phyloP scores from a whole-genome alignment of 2,797 vertebrate genomes.

The Gymnocypris eckloni region DNA sequence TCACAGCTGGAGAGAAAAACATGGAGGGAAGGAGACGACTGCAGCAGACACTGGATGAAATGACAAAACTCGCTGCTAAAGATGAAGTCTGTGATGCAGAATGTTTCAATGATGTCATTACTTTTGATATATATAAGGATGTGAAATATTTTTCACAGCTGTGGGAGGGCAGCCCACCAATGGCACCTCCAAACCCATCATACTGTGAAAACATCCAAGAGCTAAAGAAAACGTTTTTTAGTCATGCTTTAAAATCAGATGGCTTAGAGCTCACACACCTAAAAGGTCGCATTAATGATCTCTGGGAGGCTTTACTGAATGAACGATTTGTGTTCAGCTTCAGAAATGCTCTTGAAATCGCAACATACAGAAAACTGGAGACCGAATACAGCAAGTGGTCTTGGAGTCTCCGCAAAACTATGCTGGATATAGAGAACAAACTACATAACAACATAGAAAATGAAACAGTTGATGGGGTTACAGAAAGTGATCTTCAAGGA shows the following conservation, averaged over 20 bases:
- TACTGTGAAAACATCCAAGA: slow-evolving; percentile 63
- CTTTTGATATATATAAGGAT: not conserved
- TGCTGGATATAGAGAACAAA: not conserved
- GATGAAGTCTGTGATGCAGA: slow-evolving; percentile 61
- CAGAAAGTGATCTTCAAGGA: not conserved
- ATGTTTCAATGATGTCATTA: slow-evolving; percentile 37
- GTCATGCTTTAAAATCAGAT: not conserved
- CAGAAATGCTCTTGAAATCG: not conserved
- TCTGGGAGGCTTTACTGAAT: not conserved
- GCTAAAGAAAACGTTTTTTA: not conserved
- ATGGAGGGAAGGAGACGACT: too few species aligned
- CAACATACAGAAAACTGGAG: not conserved
- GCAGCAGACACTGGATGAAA: too few species aligned
- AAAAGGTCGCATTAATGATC: not conserved
- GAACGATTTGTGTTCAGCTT: slow-evolving; percentile 7
- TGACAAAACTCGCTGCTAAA: too few species aligned
- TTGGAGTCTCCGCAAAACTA: not conserved
- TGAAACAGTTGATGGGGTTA: not conserved
- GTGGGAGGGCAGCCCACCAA: slow-evolving; percentile 71
- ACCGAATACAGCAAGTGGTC: not conserved
- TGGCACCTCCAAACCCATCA: slow-evolving; percentile 74
- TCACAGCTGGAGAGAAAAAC: too few species aligned
- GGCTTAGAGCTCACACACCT: not conserved
- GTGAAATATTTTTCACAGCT: slow-evolving; percentile 67
- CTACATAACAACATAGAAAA: not conserved